Conservation (phyloP, 1,140 invertebrate genomes). For the Oreohelix idahoensis region DNA sequence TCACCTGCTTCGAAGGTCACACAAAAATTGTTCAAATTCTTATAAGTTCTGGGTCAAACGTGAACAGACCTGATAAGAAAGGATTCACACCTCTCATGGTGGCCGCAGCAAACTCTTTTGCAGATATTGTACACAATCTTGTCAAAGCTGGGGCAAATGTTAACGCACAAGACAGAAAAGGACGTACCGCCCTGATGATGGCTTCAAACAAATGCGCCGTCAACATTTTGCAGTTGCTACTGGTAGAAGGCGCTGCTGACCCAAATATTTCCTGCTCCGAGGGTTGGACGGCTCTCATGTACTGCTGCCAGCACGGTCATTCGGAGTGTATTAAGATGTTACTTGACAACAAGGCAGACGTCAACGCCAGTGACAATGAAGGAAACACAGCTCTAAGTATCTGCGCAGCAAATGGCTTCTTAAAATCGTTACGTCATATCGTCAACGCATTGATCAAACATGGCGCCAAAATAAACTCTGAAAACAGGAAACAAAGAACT, state of each 20-base stretch:
- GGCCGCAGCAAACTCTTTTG: conserved; percentile 5
- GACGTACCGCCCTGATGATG: conserved; percentile 27
- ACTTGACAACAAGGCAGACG: conserved; percentile 15
- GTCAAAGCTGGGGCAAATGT: conserved; percentile 19
- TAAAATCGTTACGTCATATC: not conserved
- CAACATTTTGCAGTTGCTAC: not conserved
- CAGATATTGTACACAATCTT: conserved; percentile 1
- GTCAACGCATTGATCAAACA: not conserved
- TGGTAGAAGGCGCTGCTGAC: conserved; percentile 11
- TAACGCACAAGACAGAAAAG: conserved; percentile 21
- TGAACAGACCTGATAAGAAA: not conserved
- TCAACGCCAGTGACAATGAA: conserved; percentile 18
- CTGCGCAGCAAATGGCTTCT: conserved; percentile 28
- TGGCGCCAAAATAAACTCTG: not conserved
- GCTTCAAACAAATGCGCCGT: conserved; percentile 10
- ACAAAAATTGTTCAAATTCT: conserved; percentile 15
- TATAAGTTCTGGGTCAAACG: conserved; percentile 1
- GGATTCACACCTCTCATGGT: conserved; percentile 26
- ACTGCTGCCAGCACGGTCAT: conserved; percentile 28
- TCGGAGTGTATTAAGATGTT: conserved; percentile 22
- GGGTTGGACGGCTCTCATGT: conserved; percentile 32
- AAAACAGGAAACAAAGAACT: conserved; percentile 18
- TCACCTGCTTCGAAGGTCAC: conserved; percentile 39
- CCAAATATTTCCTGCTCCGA: not conserved
- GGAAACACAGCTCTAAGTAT: conserved; percentile 24